A percentile compares a stretch with the other conserved stretches of the same genome.
Conservation (phyloP, 2,888 invertebrate species). For the Drosophila formosana region DNA sequence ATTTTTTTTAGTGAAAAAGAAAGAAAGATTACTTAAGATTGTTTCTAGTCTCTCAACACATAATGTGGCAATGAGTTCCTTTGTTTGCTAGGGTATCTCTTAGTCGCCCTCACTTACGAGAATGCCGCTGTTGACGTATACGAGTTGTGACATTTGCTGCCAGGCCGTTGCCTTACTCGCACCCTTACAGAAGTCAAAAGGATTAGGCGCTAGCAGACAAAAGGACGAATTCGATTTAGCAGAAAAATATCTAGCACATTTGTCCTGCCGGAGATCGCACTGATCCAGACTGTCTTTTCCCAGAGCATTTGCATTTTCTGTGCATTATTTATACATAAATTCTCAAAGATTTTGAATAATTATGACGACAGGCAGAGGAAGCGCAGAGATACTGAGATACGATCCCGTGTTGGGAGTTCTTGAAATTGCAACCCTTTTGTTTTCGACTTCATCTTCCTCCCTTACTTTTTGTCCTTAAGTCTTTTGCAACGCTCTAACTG, state of each 20-base stretch:
- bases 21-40: too few relatives aligned
- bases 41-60: too few relatives aligned
- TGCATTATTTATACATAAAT: constrained; percentile 64
- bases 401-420: constrained; percentile 13
- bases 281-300: constrained; percentile 41
- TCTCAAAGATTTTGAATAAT: constrained; percentile 67
- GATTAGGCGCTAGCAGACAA: constrained; percentile 59
- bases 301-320: constrained; percentile 63
- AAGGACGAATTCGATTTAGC: constrained; percentile 74
- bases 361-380: constrained; percentile 59
- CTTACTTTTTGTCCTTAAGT: constrained; percentile 2
- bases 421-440: constrained; percentile 30
- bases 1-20: too few relatives aligned
- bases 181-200: constrained; percentile 78
- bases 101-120: not conserved
- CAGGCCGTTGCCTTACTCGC: constrained; percentile 51
- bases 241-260: constrained; percentile 72
- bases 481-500: constrained; percentile 37
- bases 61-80: not conserved
- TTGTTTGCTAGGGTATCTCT: constrained; percentile 20
- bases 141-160: constrained; percentile 71
- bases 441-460: not conserved
- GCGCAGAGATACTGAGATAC: constrained; percentile 53
- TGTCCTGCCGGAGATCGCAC: constrained; percentile 28
- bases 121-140: constrained; percentile 55